Base-by-base conservation (phyloP, 1,140 invertebrate species). In the Atta cephalotes region DNA sequence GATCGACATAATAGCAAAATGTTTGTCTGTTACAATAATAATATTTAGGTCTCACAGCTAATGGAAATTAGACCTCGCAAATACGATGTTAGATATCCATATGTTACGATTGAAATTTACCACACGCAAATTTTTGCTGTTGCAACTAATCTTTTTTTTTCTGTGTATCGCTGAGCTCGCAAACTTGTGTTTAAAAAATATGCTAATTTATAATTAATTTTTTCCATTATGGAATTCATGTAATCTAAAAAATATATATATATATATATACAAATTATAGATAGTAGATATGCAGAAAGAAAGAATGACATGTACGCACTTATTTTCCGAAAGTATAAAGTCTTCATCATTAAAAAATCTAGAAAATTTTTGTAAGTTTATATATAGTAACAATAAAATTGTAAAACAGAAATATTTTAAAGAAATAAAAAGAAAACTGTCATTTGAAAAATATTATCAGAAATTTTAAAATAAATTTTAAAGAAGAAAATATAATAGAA, bases 211-310 rank as follows among this genome's bases (percentile, higher is more conserved):
- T 70, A 70, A 70, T 51, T 21, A 70, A 14, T 51, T 70, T 70
- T 16, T 70, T 21, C 5, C 66, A 70, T 70, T 49, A 70, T 70
- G 66, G 39, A 70, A 51, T 70, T 70, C 31, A 18, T 68, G 6
- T 68, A 39, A 21, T 68, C 35, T 39, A n/a, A 14, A 51, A 6
- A 70, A 70, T 12, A 51, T 51, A 45, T 45, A 45, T 10, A 49
- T 2, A 70, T 12, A 51, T 51, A 45, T 45, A 45, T 10, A 49
- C 7, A 51, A 14, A 6, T 25, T 45, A 68, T 49, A 68, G 25
- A 70, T 70, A 70, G 14, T 25, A 25, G 14, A 70, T 25, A 21
- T 10, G n/a, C 65, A 21, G 14, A 28, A 35, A 28, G 16, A 70
- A 51, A 51, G 0, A 70, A 39, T 51, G 39, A 51, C 66, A 51